phyloP scores from a whole-genome alignment of 2,113 vertebrate genomes.

The Rissa tridactyla region DNA sequence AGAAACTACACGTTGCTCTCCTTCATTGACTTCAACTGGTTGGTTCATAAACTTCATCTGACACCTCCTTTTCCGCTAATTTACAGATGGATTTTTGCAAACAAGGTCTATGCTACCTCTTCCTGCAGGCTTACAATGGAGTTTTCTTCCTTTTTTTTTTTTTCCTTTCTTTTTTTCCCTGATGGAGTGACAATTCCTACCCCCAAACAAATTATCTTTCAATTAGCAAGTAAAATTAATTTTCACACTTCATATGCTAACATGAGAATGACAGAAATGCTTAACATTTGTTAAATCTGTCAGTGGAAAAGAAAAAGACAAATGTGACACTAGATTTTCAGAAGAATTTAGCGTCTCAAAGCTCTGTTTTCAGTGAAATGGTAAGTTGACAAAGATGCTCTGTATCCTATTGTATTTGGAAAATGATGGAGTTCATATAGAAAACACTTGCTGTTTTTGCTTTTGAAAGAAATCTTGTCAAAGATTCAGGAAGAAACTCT shows the following conservation, averaged over 20 bases:
- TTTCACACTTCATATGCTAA: constrained; percentile 53
- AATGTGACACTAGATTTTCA: not conserved
- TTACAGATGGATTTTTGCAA: not conserved
- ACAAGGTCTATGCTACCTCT: not conserved
- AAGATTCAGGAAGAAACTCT: not conserved
- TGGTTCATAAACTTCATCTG: not conserved
- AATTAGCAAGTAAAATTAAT: constrained; percentile 66
- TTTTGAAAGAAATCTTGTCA: not conserved
- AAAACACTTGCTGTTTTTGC: not conserved
- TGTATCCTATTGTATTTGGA: not conserved
- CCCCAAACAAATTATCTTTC: constrained; percentile 44
- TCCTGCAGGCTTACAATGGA: not conserved
- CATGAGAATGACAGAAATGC: constrained; percentile 16
- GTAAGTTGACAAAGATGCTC: not conserved
- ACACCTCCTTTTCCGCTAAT: not conserved
- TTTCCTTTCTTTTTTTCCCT: not conserved
- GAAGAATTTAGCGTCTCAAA: not conserved
- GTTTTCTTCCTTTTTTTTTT: not conserved
- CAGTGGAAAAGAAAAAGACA: constrained; percentile 6
- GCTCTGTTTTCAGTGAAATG: not conserved
- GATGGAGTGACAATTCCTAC: constrained; percentile 20
- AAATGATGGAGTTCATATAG: not conserved
- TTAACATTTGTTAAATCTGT: constrained; percentile 31
- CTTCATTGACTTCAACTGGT: not conserved
- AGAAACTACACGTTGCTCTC: not conserved